Evolutionary conservation across 2,888 invertebrate genomes (phyloP).

Genomic region (Piscicola geometra): DNA sequence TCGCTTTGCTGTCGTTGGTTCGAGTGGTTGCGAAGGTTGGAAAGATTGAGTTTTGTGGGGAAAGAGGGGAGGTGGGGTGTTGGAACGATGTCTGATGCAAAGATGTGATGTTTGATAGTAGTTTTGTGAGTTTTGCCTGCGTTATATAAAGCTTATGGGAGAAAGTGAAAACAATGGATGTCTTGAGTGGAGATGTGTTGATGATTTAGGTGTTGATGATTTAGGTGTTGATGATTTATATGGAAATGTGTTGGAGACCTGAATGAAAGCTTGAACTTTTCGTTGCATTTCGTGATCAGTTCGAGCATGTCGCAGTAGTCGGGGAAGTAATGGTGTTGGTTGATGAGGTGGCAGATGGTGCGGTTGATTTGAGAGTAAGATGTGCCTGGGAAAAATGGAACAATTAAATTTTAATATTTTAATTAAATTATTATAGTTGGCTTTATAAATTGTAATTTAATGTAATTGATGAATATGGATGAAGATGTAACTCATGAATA

Average conservation of each 20-base stretch:
- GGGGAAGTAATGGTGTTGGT: conserved; percentile 56
- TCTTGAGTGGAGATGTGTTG: neutral
- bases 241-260: conserved; percentile 44
- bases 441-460: too few species aligned
- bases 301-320: conserved; percentile 57
- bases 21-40: neutral
- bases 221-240: too few species aligned
- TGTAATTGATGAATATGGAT: too few species aligned
- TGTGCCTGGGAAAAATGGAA: conserved; percentile 56
- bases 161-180: conserved; percentile 5
- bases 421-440: too few species aligned
- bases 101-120: too few species aligned
- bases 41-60: neutral
- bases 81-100: neutral
- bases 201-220: too few species aligned
- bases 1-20: conserved; percentile 17
- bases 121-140: too few species aligned
- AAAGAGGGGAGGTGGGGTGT: neutral
- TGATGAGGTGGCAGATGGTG: conserved; percentile 55
- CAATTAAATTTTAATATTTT: too few species aligned
- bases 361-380: conserved; percentile 59
- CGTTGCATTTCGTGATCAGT: conserved; percentile 53
- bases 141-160: neutral
- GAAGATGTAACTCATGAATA: too few species aligned
- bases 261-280: conserved; percentile 48